Conservation (phyloP, 2,797 vertebrate genomes). For the Microctenopoma steveboyesi region DNA sequence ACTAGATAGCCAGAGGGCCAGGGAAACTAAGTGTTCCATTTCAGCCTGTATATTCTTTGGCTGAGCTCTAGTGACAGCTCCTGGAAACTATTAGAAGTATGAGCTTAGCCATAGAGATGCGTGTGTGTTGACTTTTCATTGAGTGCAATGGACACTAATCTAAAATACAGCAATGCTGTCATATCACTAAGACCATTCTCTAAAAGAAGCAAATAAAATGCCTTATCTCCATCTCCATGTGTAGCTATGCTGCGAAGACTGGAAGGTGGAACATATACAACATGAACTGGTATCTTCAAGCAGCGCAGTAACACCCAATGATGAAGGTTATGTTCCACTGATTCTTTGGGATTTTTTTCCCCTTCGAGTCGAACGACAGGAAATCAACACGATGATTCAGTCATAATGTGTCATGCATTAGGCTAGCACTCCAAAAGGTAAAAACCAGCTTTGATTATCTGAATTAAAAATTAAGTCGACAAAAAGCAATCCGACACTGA, state of each 20-base stretch:
- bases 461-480: no score
- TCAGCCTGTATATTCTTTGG: constrained; percentile 70
- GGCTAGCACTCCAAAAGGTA: neutral
- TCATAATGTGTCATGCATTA: neutral
- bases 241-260: neutral
- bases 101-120: constrained; percentile 34
- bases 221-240: constrained; percentile 11
- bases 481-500: no score
- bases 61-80: constrained; percentile 59
- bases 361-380: neutral
- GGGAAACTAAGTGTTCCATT: constrained; percentile 56
- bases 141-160: constrained; percentile 41
- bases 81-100: constrained; percentile 70
- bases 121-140: constrained; percentile 38
- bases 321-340: neutral
- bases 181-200: constrained; percentile 29
- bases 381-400: neutral
- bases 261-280: no score
- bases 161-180: constrained; percentile 21
- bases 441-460: neutral
- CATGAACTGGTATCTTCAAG: no score
- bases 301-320: no score
- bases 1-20: constrained; percentile 38
- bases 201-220: constrained; percentile 33
- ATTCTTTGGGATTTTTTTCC: neutral